A percentile compares a stretch with the other conserved stretches of the same genome.
Conservation (phyloP, 2,797 vertebrate species). For the Aulostomus chinensis region DNA sequence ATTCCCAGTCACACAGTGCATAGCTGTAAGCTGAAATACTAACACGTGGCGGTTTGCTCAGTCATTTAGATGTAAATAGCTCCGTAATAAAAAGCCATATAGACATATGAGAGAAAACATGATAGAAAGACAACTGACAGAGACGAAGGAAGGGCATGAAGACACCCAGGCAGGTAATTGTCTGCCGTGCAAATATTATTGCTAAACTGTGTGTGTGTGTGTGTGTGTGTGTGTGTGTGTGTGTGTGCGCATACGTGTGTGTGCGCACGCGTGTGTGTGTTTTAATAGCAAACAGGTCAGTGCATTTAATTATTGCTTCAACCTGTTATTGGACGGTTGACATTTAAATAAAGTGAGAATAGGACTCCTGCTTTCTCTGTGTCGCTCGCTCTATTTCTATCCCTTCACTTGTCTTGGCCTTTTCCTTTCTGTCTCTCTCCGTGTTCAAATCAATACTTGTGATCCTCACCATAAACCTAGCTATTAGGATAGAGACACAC, state of each 20-base stretch:
- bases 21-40: slow-evolving; percentile 17
- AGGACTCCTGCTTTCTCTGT: slow-evolving; percentile 10
- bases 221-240: no score
- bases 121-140: not conserved
- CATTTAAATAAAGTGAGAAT: slow-evolving; percentile 69
- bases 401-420: slow-evolving; percentile 28
- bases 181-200: slow-evolving; percentile 54
- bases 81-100: slow-evolving; percentile 33
- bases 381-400: slow-evolving; percentile 20
- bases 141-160: slow-evolving; percentile 6
- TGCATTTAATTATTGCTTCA: slow-evolving; percentile 60
- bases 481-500: slow-evolving; percentile 41
- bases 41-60: slow-evolving; percentile 20
- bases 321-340: slow-evolving; percentile 67
- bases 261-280: no score
- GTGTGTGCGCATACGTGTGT: no score
- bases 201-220: no score
- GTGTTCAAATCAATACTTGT: slow-evolving; percentile 61
- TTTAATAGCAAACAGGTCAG: slow-evolving; percentile 64
- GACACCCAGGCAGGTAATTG: slow-evolving; percentile 40
- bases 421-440: slow-evolving; percentile 29
- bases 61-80: slow-evolving; percentile 51
- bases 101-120: slow-evolving; percentile 9
- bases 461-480: slow-evolving; percentile 65
- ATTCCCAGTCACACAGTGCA: slow-evolving; percentile 1